Evolutionary conservation across 2,888 invertebrate species (phyloP), one percentile per base, ranked within the genome.

Genomic region (Megamerina dolium): DNA sequence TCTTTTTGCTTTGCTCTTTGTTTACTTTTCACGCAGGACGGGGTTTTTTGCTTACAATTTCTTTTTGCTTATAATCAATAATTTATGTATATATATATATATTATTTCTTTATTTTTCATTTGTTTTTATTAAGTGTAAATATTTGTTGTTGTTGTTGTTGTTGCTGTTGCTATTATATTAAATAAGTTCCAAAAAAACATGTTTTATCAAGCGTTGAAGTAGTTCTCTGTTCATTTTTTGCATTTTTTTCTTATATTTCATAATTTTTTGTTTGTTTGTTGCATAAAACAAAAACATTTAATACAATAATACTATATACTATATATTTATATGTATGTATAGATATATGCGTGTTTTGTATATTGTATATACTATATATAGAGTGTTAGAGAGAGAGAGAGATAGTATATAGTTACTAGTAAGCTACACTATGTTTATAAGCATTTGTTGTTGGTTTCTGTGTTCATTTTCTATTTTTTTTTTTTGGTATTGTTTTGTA

Each of bases 91-190:
- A n/a, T n/a, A n/a, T 26, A 26, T 44, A 30, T 31, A 14, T 17
- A 40, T 51, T 50, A 51, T 53, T 49, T 49, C 46, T 53, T 51
- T 50, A 43, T 41, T 45, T 52, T 51, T 50, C 50, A 45, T 50
- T 48, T 59, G 42, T 46, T 48, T 41, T 55, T 51, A 44, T 45
- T 66, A 62, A 68, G 62, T 66, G 64, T 64, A 64, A 63, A 66
- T 67, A 62, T 64, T 55, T 57, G 56, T 60, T 59, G 56, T 56
- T 57, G 32, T 42, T 43, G 34, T 52, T 49, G 43, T 43, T 48
- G 17, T 46, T 44, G 39, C 45, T 54, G 29, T 42, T 52, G 13
- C 55, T 54, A 54, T 49, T 33, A 49, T 53, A 43, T 41, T 47
- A 47, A 44, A 48, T 44, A 44, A 36, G 44, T 41, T 47, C 45